These are phyloP conservation scores for Gopherus flavomarginatus DNA, from an alignment of 2,113 vertebrate species.

Conservation along the genomic window DNA sequence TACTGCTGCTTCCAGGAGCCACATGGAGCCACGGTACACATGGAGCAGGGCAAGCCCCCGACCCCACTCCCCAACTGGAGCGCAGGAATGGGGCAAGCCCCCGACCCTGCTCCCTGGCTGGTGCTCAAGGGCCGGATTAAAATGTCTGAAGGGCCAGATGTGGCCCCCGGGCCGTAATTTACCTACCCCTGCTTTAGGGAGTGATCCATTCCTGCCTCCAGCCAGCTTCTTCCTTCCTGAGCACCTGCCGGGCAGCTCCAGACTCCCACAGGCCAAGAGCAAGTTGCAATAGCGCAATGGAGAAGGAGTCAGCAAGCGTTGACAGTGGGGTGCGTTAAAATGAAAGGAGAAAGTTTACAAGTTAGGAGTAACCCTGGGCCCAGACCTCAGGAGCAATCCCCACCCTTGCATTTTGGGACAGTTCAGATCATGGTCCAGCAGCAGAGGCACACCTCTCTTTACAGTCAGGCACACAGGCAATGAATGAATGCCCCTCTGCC, in stretches of 20 bases:
- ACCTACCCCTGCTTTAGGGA: too few species aligned
- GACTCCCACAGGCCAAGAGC: neutral
- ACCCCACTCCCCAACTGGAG: too few species aligned
- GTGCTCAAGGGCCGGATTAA: too few species aligned
- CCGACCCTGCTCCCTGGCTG: too few species aligned
- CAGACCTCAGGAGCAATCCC: neutral
- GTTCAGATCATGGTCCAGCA: neutral
- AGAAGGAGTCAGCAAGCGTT: neutral
- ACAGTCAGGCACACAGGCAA: neutral
- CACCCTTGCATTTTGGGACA: neutral
- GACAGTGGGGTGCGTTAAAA: neutral
- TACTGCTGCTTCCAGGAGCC: too few species aligned
- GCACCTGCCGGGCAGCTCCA: neutral
- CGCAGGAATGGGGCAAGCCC: too few species aligned
- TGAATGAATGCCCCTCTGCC: neutral
- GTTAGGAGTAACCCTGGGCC: neutral
- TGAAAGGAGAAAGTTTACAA: neutral
- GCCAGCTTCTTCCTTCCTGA: neutral
- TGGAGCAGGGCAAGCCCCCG: too few species aligned
- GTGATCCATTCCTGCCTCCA: neutral
- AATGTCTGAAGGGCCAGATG: too few species aligned
- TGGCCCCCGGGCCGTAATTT: too few species aligned
- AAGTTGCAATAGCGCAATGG: neutral
- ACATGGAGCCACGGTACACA: too few species aligned
- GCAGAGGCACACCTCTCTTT: neutral